These are phyloP conservation scores for Metopolophium dirhodum DNA, from an alignment of 1,140 invertebrate species.

Conservation along the genomic window DNA sequence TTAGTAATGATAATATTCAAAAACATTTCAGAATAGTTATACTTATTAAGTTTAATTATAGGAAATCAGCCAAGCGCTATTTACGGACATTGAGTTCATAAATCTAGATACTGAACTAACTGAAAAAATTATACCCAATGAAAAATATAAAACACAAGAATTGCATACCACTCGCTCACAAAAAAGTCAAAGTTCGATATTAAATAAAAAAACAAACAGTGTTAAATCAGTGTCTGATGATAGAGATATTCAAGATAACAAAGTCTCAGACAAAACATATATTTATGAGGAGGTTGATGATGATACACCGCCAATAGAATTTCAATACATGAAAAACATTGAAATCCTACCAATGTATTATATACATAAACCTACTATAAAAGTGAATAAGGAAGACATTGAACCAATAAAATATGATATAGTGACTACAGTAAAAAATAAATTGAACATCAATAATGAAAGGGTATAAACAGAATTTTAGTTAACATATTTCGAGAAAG, in stretches of 20 bases:
- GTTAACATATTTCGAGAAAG: neutral
- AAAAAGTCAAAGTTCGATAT: neutral
- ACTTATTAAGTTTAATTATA: constrained; percentile 17
- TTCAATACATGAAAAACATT: neutral
- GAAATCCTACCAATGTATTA: neutral
- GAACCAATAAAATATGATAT: constrained; percentile 28
- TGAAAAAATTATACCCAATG: neutral
- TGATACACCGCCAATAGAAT: neutral
- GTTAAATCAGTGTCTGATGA: neutral
- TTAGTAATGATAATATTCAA: neutral
- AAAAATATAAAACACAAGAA: neutral
- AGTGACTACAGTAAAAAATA: constrained; percentile 48
- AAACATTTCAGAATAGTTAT: neutral
- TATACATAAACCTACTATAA: constrained; percentile 24
- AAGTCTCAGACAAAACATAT: neutral
- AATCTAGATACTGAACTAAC: neutral
- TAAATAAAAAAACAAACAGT: neutral
- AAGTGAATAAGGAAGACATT: neutral
- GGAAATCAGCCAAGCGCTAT: neutral
- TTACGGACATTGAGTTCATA: neutral
- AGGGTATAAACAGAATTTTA: neutral
- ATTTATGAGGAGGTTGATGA: neutral
- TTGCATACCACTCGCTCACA: neutral
- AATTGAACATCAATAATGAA: constrained; percentile 1
- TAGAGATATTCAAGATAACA: neutral